Percentiles rank a stretch among this genome's conserved stretches.
Evolutionary conservation across 2,113 vertebrate species (phyloP).

Genomic region (Cromileptes altivelis): DNA sequence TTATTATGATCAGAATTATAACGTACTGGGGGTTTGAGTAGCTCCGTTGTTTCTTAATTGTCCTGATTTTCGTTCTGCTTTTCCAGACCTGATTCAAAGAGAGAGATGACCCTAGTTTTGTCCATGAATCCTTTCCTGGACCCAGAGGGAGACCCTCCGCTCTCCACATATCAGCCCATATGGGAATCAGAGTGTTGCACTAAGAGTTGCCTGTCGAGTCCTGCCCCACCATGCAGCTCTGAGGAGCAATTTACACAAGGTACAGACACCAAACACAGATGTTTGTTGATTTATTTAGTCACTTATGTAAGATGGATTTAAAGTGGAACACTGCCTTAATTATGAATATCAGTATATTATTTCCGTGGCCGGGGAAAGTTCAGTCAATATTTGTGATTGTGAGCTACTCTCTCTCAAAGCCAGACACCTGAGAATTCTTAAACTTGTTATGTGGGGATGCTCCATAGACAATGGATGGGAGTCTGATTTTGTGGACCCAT

Average conservation of each 20-base stretch:
- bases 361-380: no score
- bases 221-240: slow-evolving; percentile 68
- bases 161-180: slow-evolving; percentile 86
- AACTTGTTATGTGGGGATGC: no score
- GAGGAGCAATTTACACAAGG: slow-evolving; percentile 82
- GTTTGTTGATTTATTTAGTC: not conserved
- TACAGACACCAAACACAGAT: slow-evolving; percentile 55
- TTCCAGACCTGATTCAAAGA: slow-evolving; percentile 81
- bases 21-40: not conserved
- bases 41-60: not conserved
- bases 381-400: no score
- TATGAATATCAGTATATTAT: no score
- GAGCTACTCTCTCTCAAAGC: no score
- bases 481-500: no score
- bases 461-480: no score
- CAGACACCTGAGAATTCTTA: no score
- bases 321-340: no score
- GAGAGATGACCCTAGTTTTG: slow-evolving; percentile 96
- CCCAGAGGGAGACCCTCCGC: slow-evolving; percentile 89
- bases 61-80: slow-evolving; percentile 1
- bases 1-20: not conserved
- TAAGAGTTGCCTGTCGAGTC: slow-evolving; percentile 81
- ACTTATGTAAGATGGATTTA: not conserved
- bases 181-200: slow-evolving; percentile 87
- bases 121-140: slow-evolving; percentile 94